Base-by-base conservation (phyloP, 35 echinoderm and acorn worm genomes). In the Chiridota heheva region DNA sequence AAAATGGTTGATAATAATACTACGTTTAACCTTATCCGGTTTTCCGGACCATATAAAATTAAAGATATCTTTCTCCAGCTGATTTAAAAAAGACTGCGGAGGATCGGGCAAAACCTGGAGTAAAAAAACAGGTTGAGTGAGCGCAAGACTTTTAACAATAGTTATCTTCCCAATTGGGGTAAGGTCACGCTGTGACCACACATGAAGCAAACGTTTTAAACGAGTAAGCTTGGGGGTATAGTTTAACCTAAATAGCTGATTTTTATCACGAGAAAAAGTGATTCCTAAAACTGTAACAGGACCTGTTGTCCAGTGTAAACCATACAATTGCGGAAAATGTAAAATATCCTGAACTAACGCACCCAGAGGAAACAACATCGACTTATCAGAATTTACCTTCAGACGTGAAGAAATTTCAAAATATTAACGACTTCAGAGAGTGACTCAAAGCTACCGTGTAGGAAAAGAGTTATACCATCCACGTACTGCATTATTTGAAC, bases 271-370 rank as follows among this genome's bases (percentile, higher is more conserved):
- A 49, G 25, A 26, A 57, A 76, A 76, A 34, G 72, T 76, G 6
- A 76, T 76, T 3, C 42, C 72, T 53, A 48, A 57, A 30, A 76
- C 29, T 53, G 72, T 76, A 10, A 76, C 72, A 36, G 72, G 44
- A 30, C 72, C 72, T 34, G 57, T 53, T 31, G 72, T 76, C 72
- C 44, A 76, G 42, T 48, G 48, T 53, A 53, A 76, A 76, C 26
- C 7, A 76, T 53, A 76, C 24, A 53, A 31, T 53, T 76, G 24
- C 48, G 57, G 28, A 36, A 31, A 76, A 7, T 18, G 72, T 27
- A 48, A 48, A 43, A 53, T 76, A 39, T 30, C 36, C 12, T 2
- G 35, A 15, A 24, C 43, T 44, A 43, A 72, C 12, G 69, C 38
- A 26, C 69, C 41, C 8, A 3, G 22, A 53, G 72, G 72, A 28